Base-by-base conservation (phyloP, 2,113 vertebrate species). In the Ancistrus triradiatus region DNA sequence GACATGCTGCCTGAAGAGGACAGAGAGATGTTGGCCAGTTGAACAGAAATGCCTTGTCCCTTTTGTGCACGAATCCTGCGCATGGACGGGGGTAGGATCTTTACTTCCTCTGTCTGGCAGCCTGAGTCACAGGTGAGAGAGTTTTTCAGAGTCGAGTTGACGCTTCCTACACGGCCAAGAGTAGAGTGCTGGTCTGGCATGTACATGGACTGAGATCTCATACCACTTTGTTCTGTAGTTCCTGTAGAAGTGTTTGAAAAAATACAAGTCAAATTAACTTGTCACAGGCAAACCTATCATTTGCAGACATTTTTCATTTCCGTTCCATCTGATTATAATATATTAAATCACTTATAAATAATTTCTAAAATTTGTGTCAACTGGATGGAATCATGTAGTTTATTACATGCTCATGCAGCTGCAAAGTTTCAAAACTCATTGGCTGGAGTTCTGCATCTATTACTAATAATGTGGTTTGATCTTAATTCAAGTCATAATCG, bases 41-140 rank as follows among this genome's bases (percentile, higher is more conserved):
- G 92, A 66, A 91, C 91, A 1, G 91, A 88, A 21, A 95, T 87
- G 24, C 93, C 93, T 3, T 92, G 88, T 17, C 92, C 93, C 52
- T 83, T 91, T 19, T 97, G 93, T 0, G 93, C 92, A 58, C 94
- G 78, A 80, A 98, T 98, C 69, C 87, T 85, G 72, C 88, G 88
- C 51, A 87, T 69, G 0, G 90, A 89, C 1, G 89, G 87, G 1
- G 83, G 88, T 5, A 87, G 80, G 1, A 89, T 82, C 81, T 82
- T 87, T 18, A 84, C 40, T 1, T 91, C 88, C 44, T 67, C 53
- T 37, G 47, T 73, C 59, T 70, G 89, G 74, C 90, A 91, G 78
- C 91, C 85, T 75, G 89, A 90, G 68, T 93, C 90, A 77, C 80
- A 81, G 60, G 87, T 84, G 57, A 84, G 84, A 0, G 76, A 88